Conservation (phyloP, 2,797 vertebrate genomes). For the Linurgus olivaceus region DNA sequence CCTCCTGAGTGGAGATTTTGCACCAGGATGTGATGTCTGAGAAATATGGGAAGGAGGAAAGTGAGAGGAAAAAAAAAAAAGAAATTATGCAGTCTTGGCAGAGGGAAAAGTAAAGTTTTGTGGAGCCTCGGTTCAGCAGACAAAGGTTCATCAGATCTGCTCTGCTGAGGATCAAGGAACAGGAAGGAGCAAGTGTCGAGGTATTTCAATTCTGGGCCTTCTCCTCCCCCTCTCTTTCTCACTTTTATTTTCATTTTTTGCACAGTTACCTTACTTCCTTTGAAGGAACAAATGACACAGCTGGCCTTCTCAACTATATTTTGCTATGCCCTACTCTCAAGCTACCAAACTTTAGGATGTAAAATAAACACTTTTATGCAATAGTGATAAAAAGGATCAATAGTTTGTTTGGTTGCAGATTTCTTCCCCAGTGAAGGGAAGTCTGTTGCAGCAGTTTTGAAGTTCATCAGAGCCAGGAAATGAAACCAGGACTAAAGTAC, state of each 20-base stretch:
- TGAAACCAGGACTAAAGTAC: background rate
- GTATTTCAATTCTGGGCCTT: background rate
- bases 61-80: background rate
- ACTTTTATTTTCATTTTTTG: constrained; percentile 26
- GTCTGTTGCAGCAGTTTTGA: background rate
- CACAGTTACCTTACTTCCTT: background rate
- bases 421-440: background rate
- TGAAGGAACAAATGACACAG: background rate
- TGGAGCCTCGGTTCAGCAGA: background rate
- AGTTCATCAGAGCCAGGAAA: background rate
- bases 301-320: background rate
- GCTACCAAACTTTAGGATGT: background rate
- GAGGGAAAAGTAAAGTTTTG: background rate
- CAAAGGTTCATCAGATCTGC: background rate
- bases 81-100: background rate
- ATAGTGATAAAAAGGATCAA: background rate
- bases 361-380: background rate
- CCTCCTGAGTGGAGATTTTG: background rate
- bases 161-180: background rate
- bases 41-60: background rate
- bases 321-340: background rate
- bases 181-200: background rate
- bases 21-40: background rate
- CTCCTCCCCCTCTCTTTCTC: background rate
- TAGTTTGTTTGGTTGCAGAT: background rate